Evolutionary conservation across 2,113 vertebrate species (phyloP), one percentile per base, ranked within the genome.

Genomic region (Cygnus buccinator): DNA sequence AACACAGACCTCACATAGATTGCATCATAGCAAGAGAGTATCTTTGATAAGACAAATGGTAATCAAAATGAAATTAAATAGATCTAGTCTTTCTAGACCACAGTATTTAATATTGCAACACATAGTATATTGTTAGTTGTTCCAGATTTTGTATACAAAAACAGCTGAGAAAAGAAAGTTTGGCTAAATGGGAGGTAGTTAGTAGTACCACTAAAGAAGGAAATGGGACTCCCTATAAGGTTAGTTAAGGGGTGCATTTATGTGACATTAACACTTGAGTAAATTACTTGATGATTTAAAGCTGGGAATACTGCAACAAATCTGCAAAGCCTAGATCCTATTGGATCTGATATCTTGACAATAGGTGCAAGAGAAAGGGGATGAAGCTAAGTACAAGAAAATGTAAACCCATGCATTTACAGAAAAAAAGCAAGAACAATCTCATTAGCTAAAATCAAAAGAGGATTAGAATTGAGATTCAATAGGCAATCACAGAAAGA

Each of bases 361-460:
- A 28, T 4, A 82, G 55, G 29, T 44, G 21, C 0, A 0, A 19
- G 1, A 62, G 37, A 81, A 77, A 52, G 8, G 23, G 12, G 5
- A 48, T 33, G 18, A 73, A 61, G 11, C 3, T 11, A 37, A 62
- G 16, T 8, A 13, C 22, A 66, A 74, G n/a, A 57, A 81, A 89
- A 58, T 0, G 0, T 18, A 43, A 39, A 39, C 8, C 7, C 7
- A 7, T 11, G 10, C 3, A 17, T 11, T 57, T 74, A 3, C 3
- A 11, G 10, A 80, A 46, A 19, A 83, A 33, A 8, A 72, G 61
- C 11, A 75, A 84, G 3, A 48, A 72, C 10, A 54, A 52, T 18
- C 14, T n/a, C 9, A 37, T 35, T 44, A 73, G 39, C 22, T 74
- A 48, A 71, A 80, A 80, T 3, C 41, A 41, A 20, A 67, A 33